These are phyloP conservation scores for Coelopa pilipes DNA, from an alignment of 2,888 invertebrate genomes.

Conservation along the genomic window DNA sequence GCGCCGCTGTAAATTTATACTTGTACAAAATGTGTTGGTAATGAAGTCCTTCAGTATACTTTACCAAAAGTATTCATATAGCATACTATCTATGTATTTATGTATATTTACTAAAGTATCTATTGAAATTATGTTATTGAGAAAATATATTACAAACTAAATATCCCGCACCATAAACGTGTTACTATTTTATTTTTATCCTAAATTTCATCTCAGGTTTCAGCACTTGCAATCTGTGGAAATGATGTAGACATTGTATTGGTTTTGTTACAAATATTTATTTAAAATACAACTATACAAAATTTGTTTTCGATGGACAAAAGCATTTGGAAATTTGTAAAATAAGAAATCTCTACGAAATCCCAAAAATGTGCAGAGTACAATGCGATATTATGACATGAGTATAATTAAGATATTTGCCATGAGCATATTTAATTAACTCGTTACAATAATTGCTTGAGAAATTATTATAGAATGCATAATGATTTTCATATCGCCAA, in stretches of 20 bases:
- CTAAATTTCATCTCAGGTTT: too few relatives aligned
- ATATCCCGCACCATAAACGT: too few relatives aligned
- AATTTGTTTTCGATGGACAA: constrained; percentile 26
- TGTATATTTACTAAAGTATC: not conserved
- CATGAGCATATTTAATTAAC: too few relatives aligned
- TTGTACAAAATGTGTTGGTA: not conserved
- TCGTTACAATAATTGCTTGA: too few relatives aligned
- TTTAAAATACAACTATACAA: constrained; percentile 34
- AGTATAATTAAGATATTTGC: constrained; percentile 15
- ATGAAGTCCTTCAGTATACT: not conserved
- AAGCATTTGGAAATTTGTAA: constrained; percentile 23
- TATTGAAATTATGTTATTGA: constrained; percentile 11
- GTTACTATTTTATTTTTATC: too few relatives aligned
- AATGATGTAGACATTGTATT: not conserved
- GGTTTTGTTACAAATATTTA: constrained; percentile 34
- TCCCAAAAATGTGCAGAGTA: constrained; percentile 12
- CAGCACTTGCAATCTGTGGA: too few relatives aligned
- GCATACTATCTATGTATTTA: not conserved
- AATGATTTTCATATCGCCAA: too few relatives aligned
- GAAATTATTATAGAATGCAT: too few relatives aligned
- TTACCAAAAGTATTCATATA: constrained; percentile 21
- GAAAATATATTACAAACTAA: constrained; percentile 15
- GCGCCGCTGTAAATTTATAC: too few relatives aligned
- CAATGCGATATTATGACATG: constrained; percentile 12
- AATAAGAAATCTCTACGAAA: constrained; percentile 8